Base-by-base conservation (phyloP, 35 echinoderm and acorn worm species). In the Heliocidaris erythrogramma region DNA sequence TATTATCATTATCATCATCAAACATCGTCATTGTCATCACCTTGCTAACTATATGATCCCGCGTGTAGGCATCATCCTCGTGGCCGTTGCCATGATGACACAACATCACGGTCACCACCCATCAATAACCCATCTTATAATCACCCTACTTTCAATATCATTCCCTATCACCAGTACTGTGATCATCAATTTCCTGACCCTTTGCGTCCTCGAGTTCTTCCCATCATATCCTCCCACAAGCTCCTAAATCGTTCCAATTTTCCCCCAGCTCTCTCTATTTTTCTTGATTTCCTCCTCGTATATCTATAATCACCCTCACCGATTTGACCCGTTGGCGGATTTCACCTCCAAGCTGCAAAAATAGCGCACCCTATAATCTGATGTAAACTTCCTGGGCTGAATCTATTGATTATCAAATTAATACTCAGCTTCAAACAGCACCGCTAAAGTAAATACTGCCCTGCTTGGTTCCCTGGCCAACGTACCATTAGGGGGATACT, bases 301-400 rank as follows among this genome's bases (percentile, higher is more conserved):
- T 78, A 78, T 78, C 21, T 78, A 78, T 78, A 78, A 78, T 78
- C 65, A 27, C 8, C 7, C 65, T 14, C 10, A 78, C 65, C 27
- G 18, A 78, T 78, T 78, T 78, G 65, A 78, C 65, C 65, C 65
- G n/a, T 24, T 21, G 21, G 65, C 27, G 27, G 65, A 78, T 18
- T 78, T 78, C 65, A 78, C 65, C 65, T 78, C 65, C 65, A 78
- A 78, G 65, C 65, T 78, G 65, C 65, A 78, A 78, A 78, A 78
- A 78, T 78, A 78, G 65, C 65, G 21, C 65, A 8, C 65, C 5
- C 65, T 78, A 78, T 78, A 78, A 78, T 78, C 27, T 78, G 65
- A 78, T 78, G 65, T 78, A 78, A 78, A 78, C 65, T 78, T 78
- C 27, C 65, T 78, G 21, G 65, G 65, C 14, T 78, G 65, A 18